Evolutionary conservation across 2,113 vertebrate species (phyloP).

Genomic region (Ceyx cyanopectus): DNA sequence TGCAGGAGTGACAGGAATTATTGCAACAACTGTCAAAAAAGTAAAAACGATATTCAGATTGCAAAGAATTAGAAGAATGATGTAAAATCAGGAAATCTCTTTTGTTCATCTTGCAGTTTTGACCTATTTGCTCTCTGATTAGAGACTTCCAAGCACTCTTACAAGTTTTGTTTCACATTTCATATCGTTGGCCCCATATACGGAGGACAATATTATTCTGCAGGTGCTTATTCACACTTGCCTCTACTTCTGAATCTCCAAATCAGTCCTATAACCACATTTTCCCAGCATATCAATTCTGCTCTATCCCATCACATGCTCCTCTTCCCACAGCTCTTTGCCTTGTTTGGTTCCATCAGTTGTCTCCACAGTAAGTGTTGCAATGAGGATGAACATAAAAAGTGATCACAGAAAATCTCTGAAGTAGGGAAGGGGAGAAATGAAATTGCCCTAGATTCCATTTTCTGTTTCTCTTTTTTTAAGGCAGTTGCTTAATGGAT

Average conservation of each 20-base stretch:
- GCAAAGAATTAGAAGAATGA: background rate
- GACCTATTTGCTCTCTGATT: background rate
- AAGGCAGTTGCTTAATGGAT: background rate
- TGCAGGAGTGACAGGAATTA: background rate
- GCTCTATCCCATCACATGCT: background rate
- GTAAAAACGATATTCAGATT: background rate
- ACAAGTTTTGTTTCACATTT: constrained; percentile 8
- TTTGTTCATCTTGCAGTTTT: background rate
- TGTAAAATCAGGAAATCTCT: constrained; percentile 20
- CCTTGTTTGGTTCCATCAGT: background rate
- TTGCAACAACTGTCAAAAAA: background rate
- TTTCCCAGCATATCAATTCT: background rate
- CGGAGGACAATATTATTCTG: background rate
- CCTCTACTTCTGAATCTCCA: background rate
- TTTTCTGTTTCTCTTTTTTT: background rate
- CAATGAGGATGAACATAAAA: background rate
- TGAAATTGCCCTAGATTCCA: background rate
- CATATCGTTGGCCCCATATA: background rate
- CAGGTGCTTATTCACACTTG: background rate
- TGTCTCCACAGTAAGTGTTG: background rate
- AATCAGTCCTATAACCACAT: background rate
- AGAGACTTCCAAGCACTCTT: background rate
- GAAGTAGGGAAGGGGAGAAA: background rate
- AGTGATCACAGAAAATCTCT: background rate
- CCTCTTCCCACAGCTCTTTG: background rate